These are phyloP conservation scores for Sandelia bainsii DNA, from an alignment of 2,797 vertebrate genomes.

Conservation along the genomic window DNA sequence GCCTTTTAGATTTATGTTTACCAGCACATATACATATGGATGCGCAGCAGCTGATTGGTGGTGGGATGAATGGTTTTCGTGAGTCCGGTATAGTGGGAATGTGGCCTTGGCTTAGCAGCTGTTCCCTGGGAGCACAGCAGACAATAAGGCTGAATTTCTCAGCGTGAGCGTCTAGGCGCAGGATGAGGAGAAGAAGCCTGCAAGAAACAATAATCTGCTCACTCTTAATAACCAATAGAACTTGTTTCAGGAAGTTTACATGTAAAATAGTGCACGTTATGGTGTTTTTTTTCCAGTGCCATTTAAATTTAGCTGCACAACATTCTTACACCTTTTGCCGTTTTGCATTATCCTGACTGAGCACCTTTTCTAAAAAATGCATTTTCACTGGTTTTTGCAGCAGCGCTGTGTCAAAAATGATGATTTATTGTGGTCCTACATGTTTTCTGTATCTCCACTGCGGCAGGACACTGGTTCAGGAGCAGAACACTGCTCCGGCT, in stretches of 20 bases:
- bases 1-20: conserved; percentile 34
- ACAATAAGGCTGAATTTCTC: conserved; percentile 84
- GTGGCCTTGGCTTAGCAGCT: conserved; percentile 86
- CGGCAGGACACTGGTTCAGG: not conserved
- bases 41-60: conserved; percentile 81
- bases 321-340: not conserved
- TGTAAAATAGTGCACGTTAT: conserved; percentile 4
- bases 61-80: conserved; percentile 75
- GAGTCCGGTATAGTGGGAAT: conserved; percentile 78
- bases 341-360: conserved; percentile 1
- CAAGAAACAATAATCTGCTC: conserved; percentile 63
- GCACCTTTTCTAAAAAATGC: not conserved
- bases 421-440: not conserved
- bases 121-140: conserved; percentile 85
- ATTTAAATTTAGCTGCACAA: not conserved
- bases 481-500: conserved; percentile 35
- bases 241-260: conserved; percentile 48
- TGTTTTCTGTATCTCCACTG: not conserved
- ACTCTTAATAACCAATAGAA: conserved; percentile 49
- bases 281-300: not conserved
- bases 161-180: conserved; percentile 81
- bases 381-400: not conserved
- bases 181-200: conserved; percentile 63
- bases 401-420: not conserved
- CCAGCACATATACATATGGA: conserved; percentile 71